Evolutionary conservation across 2,888 invertebrate species (phyloP).

Genomic region (Dinocampus coccinellae): DNA sequence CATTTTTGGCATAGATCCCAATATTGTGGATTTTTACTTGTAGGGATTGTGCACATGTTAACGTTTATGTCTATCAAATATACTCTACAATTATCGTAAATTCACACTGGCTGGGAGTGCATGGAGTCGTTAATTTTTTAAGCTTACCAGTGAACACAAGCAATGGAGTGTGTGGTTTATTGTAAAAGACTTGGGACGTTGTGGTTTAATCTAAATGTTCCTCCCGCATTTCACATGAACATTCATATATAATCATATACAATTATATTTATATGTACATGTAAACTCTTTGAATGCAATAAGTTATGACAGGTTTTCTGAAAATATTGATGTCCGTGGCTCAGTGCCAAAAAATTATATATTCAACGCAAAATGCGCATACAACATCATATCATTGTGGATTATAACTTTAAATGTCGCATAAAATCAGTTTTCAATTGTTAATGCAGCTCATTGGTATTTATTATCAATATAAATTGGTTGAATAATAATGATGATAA

Average conservation of each 20-base stretch:
- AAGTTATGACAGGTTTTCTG: slow-evolving; percentile 55
- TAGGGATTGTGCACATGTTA: too few species aligned
- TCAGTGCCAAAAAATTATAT: slow-evolving; percentile 51
- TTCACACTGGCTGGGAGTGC: slow-evolving; percentile 39
- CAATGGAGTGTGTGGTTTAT: slow-evolving; percentile 40
- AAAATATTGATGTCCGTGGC: slow-evolving; percentile 61
- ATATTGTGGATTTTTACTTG: too few species aligned
- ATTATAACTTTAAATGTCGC: slow-evolving; percentile 29
- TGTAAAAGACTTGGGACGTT: slow-evolving; percentile 21
- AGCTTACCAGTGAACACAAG: too few species aligned
- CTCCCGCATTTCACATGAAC: not conserved
- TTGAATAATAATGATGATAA: not conserved
- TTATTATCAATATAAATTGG: not conserved
- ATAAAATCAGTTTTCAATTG: slow-evolving; percentile 25
- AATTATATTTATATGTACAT: not conserved
- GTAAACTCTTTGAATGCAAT: slow-evolving; percentile 19
- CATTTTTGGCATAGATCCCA: slow-evolving; percentile 27
- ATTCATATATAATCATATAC: not conserved
- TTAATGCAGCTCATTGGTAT: not conserved
- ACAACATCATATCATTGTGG: slow-evolving; percentile 37
- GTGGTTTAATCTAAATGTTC: too few species aligned
- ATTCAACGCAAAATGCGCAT: slow-evolving; percentile 48
- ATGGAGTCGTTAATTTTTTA: slow-evolving; percentile 42
- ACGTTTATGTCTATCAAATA: slow-evolving; percentile 42
- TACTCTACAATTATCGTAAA: slow-evolving; percentile 41